Evolutionary conservation across 2,113 vertebrate genomes (phyloP).

Genomic region (Hystrix cristata): DNA sequence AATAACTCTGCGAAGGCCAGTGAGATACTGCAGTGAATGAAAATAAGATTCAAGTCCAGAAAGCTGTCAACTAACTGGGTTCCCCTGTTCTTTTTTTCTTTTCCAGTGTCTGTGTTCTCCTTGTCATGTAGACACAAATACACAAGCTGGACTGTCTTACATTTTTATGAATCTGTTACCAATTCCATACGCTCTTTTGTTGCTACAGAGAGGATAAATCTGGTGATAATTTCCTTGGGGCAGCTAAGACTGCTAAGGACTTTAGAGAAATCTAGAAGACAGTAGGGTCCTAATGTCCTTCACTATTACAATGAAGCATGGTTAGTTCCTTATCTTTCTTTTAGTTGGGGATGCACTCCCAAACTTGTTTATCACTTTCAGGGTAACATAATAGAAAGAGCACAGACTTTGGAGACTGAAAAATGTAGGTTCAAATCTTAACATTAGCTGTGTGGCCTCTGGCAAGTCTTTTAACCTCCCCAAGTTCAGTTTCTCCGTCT

Average conservation of each 20-base stretch:
- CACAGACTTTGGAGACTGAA: background rate
- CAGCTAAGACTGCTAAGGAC: background rate
- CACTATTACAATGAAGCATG: background rate
- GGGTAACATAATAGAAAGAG: constrained; percentile 3
- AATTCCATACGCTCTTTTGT: background rate
- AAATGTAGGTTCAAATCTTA: constrained; percentile 6
- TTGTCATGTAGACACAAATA: background rate
- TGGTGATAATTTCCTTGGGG: background rate
- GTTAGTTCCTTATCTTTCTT: constrained; percentile 28
- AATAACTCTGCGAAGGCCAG: constrained; percentile 36
- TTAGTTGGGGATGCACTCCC: background rate
- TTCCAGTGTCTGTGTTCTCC: background rate
- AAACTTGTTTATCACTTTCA: constrained; percentile 30
- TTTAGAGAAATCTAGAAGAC: constrained; percentile 33
- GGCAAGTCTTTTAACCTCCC: constrained; percentile 17
- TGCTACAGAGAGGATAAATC: constrained; percentile 18
- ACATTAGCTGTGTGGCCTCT: background rate
- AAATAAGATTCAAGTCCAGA: background rate
- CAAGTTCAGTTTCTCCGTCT: constrained; percentile 19
- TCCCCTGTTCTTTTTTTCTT: background rate
- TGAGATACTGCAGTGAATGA: constrained; percentile 30
- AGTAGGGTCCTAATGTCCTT: background rate
- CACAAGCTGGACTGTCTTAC: background rate
- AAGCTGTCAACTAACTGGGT: background rate
- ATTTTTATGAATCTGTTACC: constrained; percentile 58